Percentiles rank a stretch among this genome's conserved stretches.
phyloP scores from a whole-genome alignment of 2,888 invertebrate species.

The Cryptophagus acutangulus region DNA sequence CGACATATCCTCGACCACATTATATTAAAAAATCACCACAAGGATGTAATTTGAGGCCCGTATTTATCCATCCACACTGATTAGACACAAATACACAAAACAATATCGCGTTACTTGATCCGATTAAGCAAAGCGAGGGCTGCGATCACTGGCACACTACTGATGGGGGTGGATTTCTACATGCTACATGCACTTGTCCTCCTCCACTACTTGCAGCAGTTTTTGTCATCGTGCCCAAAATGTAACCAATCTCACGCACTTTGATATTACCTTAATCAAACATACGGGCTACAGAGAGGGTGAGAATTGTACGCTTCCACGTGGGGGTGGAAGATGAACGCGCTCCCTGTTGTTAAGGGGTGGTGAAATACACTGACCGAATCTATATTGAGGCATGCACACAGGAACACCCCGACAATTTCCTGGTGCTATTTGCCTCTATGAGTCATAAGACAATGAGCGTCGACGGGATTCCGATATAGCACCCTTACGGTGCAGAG shows the following conservation, averaged over 20 bases:
- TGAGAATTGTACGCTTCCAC: conserved; percentile 15
- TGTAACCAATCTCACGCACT: conserved; percentile 46
- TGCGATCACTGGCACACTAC: conserved; percentile 25
- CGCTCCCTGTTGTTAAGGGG: no score
- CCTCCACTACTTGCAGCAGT: conserved; percentile 13
- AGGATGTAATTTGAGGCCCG: no score
- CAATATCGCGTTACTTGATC: conserved; percentile 26
- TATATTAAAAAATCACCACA: conserved; percentile 13
- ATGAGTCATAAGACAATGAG: conserved; percentile 40
- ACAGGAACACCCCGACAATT: conserved; percentile 37
- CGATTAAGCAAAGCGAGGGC: conserved; percentile 29
- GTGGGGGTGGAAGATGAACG: conserved; percentile 9
- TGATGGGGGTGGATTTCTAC: no score
- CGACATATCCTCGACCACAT: conserved; percentile 27
- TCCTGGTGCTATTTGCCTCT: conserved; percentile 42
- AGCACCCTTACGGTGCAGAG: conserved; percentile 32
- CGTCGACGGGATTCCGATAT: conserved; percentile 42
- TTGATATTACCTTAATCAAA: conserved; percentile 48
- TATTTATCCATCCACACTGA: no score
- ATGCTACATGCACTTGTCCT: conserved; percentile 12
- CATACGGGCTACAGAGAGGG: conserved; percentile 25
- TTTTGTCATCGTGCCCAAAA: conserved; percentile 28
- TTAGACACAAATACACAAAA: no score
- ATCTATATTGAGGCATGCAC: conserved; percentile 15
- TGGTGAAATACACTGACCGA: conserved; percentile 16